Conservation (phyloP, 2,113 vertebrate species). For the Salvelinus alpinus region DNA sequence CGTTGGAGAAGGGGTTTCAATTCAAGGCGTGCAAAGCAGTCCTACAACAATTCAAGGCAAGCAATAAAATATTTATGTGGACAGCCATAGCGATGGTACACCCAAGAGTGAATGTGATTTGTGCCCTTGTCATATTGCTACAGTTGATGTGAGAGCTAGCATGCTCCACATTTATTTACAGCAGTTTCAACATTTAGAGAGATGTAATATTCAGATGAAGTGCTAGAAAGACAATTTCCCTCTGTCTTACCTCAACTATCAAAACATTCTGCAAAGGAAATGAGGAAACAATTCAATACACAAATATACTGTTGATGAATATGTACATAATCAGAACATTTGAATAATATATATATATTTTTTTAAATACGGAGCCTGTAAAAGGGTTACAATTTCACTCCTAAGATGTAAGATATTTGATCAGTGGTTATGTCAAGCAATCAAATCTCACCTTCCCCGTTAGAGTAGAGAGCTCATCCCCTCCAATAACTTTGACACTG, state of each 20-base stretch:
- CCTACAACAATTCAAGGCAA: too few species aligned
- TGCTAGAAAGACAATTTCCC: not conserved
- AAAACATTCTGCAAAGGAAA: conserved; percentile 77
- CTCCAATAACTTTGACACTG: conserved; percentile 77
- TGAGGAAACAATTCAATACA: not conserved
- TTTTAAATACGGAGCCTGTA: not conserved
- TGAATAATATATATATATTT: not conserved
- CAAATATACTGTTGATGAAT: too few species aligned
- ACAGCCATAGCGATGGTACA: too few species aligned
- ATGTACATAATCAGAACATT: not conserved
- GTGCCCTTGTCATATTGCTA: too few species aligned
- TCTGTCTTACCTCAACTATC: conserved; percentile 83
- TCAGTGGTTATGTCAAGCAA: not conserved
- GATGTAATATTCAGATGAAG: not conserved
- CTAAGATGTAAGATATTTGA: too few species aligned
- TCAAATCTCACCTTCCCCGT: conserved; percentile 75
- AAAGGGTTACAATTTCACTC: not conserved
- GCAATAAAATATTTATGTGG: too few species aligned
- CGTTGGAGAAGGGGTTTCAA: not conserved
- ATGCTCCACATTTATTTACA: too few species aligned
- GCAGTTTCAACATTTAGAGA: not conserved
- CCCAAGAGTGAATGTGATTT: too few species aligned
- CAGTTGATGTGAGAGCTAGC: too few species aligned
- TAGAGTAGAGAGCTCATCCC: conserved; percentile 76
- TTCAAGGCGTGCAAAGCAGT: too few species aligned